Evolutionary conservation across 2,113 vertebrate genomes (phyloP), one percentile per base, ranked within the genome.

Genomic region (Zootoca vivipara): DNA sequence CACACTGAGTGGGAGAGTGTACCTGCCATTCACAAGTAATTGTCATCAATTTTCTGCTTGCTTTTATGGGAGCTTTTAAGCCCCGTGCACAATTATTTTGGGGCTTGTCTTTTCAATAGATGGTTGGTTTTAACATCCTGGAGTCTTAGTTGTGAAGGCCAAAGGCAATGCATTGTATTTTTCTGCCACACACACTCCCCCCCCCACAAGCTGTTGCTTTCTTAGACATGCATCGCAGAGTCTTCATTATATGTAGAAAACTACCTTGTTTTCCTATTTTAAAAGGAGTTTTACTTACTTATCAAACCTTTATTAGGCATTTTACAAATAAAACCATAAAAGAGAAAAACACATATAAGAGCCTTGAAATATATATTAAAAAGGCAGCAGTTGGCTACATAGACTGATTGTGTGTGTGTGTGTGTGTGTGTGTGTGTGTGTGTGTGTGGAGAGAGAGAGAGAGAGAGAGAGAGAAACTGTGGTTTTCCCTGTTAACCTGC

Each of bases 11-110:
- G 67, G 85, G 70, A 81, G 40, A 69, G 22, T 28, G 85, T 87
- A 85, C 84, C 77, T 89, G 38, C 38, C 4, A 0, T 91, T 92
- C 56, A 77, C 38, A 40, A 20, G 52, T 40, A 26, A 87, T 91
- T 91, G 89, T 86, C 67, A 87, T 20, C 78, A 83, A 58, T 93
- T 88, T 93, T 83, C 10, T 82, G 7, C 83, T 73, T 89, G 5
- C 30, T 87, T 79, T 78, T 80, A 72, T 62, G 35, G 7, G 56
- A 28, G 0, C 62, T 80, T 33, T 82, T 84, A 0, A 42, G 35
- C 84, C 73, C 72, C 16, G 52, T 69, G n/a, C 46, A 67, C 77
- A 35, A 79, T 87, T 80, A 79, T 87, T 80, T 70, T 56, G 70
- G 80, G 77, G 65, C 70, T 87, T 15, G 22, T 79, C 77, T 46